Conservation (phyloP, 2,113 vertebrate genomes). For the Trematomus loennbergii region DNA sequence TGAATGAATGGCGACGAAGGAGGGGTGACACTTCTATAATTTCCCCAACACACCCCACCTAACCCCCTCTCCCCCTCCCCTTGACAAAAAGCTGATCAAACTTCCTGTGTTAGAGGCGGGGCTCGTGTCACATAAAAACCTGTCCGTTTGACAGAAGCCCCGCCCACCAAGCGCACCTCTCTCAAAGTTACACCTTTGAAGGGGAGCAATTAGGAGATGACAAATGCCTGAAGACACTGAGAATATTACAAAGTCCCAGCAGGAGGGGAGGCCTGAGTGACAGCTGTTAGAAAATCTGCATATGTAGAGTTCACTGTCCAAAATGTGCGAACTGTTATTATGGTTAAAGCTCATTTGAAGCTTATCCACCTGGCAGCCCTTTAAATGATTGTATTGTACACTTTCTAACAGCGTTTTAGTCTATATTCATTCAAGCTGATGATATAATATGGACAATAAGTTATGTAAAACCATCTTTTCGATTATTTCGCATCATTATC, state of each 20-base stretch:
- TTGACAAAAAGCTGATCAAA: constrained; percentile 86
- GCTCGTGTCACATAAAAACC: constrained; percentile 71
- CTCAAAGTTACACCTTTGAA: constrained; percentile 49
- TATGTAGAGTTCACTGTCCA: constrained; percentile 3
- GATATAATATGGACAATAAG: neutral
- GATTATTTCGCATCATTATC: no score
- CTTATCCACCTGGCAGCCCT: neutral
- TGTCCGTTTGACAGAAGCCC: constrained; percentile 42
- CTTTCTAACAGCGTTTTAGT: no score
- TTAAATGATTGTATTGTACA: neutral
- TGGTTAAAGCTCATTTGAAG: neutral
- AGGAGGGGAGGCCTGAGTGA: constrained; percentile 30
- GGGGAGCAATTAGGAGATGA: constrained; percentile 41
- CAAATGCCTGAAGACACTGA: constrained; percentile 6
- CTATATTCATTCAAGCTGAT: neutral
- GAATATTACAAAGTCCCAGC: constrained; percentile 32
- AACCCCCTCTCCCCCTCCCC: neutral
- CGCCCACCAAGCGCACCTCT: constrained; percentile 43
- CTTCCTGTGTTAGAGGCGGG: constrained; percentile 75
- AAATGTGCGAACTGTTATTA: neutral
- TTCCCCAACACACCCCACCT: constrained; percentile 61
- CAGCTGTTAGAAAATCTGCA: constrained; percentile 22
- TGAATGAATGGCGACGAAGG: constrained; percentile 89
- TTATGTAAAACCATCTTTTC: no score
- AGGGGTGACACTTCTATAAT: constrained; percentile 91